Evolutionary conservation across 2,888 invertebrate genomes (phyloP).

Genomic region (Drosophila siamana): DNA sequence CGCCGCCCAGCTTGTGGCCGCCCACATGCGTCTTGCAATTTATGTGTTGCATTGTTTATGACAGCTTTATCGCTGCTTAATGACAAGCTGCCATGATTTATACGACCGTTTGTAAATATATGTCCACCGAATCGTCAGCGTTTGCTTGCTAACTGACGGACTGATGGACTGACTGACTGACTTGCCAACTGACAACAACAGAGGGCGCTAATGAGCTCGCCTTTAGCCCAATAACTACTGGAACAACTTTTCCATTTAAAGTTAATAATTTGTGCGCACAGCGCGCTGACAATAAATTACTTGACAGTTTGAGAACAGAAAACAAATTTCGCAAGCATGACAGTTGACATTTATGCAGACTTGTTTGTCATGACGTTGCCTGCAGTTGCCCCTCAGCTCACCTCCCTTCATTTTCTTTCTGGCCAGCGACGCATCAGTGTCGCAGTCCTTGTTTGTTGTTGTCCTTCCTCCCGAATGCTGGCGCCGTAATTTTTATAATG

Average conservation of each 20-base stretch:
- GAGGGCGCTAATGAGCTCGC: constrained; percentile 57
- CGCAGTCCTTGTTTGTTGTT: constrained; percentile 45
- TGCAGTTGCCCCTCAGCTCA: constrained; percentile 11
- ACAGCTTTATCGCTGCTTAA: constrained; percentile 79
- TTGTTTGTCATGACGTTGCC: constrained; percentile 53
- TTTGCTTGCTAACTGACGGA: not conserved
- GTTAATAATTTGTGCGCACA: constrained; percentile 53
- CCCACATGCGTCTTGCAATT: constrained; percentile 45
- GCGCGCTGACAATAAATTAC: constrained; percentile 48
- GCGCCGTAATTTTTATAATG: constrained; percentile 77
- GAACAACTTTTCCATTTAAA: constrained; percentile 64
- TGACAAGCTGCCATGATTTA: constrained; percentile 74
- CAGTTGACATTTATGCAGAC: constrained; percentile 72
- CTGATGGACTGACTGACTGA: too few species aligned
- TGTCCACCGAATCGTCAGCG: not conserved
- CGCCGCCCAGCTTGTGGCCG: not conserved
- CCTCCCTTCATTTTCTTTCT: not conserved
- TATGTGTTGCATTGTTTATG: constrained; percentile 80
- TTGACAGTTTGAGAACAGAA: constrained; percentile 36
- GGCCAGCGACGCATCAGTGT: constrained; percentile 21
- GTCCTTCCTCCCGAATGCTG: constrained; percentile 44
- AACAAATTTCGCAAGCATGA: constrained; percentile 66
- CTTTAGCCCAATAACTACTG: constrained; percentile 48
- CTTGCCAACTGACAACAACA: constrained; percentile 31
- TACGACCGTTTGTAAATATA: constrained; percentile 24